A percentile compares a stretch with the other conserved stretches of the same genome.
Evolutionary conservation across 1,140 invertebrate species (phyloP).

Genomic region (Pseudomyrmex gracilis): DNA sequence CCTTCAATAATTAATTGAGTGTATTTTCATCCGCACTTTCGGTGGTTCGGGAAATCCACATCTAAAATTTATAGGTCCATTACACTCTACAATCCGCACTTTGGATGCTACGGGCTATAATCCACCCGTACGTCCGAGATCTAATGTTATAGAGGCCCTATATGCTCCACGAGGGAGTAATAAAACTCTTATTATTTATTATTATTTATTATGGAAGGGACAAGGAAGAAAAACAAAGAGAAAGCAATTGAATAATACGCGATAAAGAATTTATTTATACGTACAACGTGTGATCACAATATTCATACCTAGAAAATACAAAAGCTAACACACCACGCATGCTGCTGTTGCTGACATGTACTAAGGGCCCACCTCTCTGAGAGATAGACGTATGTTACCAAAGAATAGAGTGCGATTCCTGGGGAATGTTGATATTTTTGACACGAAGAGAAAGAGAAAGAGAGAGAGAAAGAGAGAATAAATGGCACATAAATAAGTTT

Average conservation of each 20-base stretch:
- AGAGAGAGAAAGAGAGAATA: no score
- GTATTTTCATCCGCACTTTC: no score
- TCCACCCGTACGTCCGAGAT: no score
- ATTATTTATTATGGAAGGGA: no score
- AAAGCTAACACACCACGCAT: slow-evolving; percentile 77
- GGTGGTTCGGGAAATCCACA: no score
- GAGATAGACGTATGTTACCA: slow-evolving; percentile 55
- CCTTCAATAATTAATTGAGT: no score
- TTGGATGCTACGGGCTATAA: no score
- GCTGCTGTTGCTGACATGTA: slow-evolving; percentile 55
- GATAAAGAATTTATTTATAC: slow-evolving; percentile 77
- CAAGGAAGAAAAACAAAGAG: not conserved
- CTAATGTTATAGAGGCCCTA: no score
- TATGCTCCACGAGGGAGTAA: no score
- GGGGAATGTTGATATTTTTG: slow-evolving; percentile 71
- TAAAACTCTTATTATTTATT: no score
- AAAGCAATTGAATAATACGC: slow-evolving; percentile 27
- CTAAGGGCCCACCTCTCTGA: slow-evolving; percentile 7
- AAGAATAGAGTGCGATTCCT: slow-evolving; percentile 62
- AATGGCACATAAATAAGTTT: slow-evolving; percentile 81
- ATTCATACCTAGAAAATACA: slow-evolving; percentile 78
- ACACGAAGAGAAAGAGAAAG: slow-evolving; percentile 61
- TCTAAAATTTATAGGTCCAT: no score
- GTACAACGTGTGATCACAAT: slow-evolving; percentile 78
- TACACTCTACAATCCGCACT: no score